Conservation (phyloP, 2,797 vertebrate species). For the Tapirus indicus region DNA sequence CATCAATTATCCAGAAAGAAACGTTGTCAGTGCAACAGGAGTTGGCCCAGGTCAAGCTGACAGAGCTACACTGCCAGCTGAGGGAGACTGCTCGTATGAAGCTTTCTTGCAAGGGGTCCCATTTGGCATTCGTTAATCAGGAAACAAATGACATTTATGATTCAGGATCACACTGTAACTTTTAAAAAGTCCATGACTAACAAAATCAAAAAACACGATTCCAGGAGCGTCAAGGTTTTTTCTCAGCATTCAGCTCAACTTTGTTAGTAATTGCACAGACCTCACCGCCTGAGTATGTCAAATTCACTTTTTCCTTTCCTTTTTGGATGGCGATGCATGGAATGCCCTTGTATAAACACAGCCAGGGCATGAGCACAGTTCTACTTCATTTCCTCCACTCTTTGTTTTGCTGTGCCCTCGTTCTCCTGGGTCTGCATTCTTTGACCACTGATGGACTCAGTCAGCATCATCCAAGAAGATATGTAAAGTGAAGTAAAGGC, state of each 20-base stretch:
- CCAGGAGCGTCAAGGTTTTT: background rate
- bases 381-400: conserved; percentile 61
- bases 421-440: conserved; percentile 47
- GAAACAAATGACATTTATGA: conserved; percentile 57
- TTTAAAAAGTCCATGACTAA: conserved; percentile 43
- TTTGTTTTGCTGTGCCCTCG: conserved; percentile 52
- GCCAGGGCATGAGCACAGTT: conserved; percentile 23
- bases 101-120: background rate
- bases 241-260: background rate
- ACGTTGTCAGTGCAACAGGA: background rate
- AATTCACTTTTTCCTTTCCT: conserved; percentile 77
- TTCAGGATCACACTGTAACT: conserved; percentile 37
- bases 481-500: background rate
- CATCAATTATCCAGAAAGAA: background rate
- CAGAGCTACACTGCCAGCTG: background rate
- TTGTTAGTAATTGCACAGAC: conserved; percentile 51
- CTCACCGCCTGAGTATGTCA: conserved; percentile 54
- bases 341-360: conserved; percentile 68
- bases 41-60: background rate
- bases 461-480: background rate
- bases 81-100: background rate
- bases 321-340: conserved; percentile 57
- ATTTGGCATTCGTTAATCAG: conserved; percentile 2
- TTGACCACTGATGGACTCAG: conserved; percentile 22
- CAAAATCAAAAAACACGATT: background rate